Base-by-base conservation (phyloP, 23 tunicate species). In the Ascidia mentula region DNA sequence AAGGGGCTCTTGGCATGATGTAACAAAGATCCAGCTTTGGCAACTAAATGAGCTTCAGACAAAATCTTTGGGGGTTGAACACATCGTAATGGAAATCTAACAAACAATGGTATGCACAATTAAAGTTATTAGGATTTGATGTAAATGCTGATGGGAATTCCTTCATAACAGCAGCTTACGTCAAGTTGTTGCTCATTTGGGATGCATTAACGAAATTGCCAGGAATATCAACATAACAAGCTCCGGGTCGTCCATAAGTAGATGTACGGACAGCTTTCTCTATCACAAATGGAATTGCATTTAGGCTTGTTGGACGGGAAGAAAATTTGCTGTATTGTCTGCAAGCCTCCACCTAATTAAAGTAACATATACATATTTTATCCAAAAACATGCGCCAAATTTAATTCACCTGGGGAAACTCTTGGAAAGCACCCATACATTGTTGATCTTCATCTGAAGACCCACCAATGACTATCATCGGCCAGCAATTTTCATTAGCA, bases 401-500 rank as follows among this genome's bases (percentile, higher is more conserved):
- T 53, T 53, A 5, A 53, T 5, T 53, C 1, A 45, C 95, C 85
- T 93, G 98, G 4, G 98, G 93, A 84, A 88, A 93, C 60, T 93
- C 98, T 34, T 93, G 98, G 81, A 93, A 93, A 0, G 98, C 98
- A 18, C 98, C 98, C 93, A 93, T 80, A n/a, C 69, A 73, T 80
- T 93, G 89, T 38, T 93, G 98, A 59, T 93, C 98, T 45, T 93
- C 81, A 81, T 93, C 98, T 0, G 86, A 79, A 0, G 93, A 88
- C 2, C 98, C 98, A 17, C 98, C 98, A 40, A 93, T 32, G 37
- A 88, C 92, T 12, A 93, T 80, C 89, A 93, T 93, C n/a, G 98
- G 98, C 98, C 98, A 93, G 72, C 98, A 93, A 69, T 93, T 93
- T 38, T 78, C 89, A 73, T 84, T 91, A 0, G 98, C 98, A 84